These are phyloP conservation scores for Oreochromis mossambicus DNA, from an alignment of 2,797 vertebrate species.

Conservation along the genomic window DNA sequence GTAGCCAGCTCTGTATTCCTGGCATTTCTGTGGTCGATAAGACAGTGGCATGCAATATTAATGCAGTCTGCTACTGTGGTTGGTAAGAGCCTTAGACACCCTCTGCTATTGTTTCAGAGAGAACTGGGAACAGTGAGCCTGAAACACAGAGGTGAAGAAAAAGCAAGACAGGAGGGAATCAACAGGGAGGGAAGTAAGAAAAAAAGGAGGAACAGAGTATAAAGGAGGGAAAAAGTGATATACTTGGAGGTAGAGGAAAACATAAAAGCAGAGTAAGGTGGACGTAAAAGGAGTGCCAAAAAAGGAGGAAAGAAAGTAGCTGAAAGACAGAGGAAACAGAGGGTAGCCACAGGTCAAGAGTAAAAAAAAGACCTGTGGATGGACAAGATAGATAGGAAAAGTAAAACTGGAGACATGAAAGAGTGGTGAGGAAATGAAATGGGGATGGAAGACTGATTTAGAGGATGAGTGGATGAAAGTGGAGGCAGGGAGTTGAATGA, in stretches of 20 bases:
- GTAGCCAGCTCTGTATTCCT: conserved; percentile 69
- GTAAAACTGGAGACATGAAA: conserved; percentile 24
- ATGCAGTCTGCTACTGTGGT: conserved; percentile 70
- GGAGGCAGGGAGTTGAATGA: conserved; percentile 1
- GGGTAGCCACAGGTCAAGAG: conserved; percentile 37
- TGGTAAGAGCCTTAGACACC: conserved; percentile 68
- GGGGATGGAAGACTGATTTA: conserved; percentile 38
- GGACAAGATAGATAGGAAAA: conserved; percentile 13
- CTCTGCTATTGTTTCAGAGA: conserved; percentile 62
- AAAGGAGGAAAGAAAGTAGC: neutral
- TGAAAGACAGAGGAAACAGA: conserved; percentile 9
- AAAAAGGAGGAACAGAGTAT: neutral
- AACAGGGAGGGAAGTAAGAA: neutral
- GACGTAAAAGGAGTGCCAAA: conserved; percentile 3
- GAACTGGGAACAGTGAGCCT: conserved; percentile 52
- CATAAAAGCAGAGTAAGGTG: neutral
- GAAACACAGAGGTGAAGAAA: conserved; percentile 44
- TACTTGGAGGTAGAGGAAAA: neutral
- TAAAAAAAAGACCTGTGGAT: neutral
- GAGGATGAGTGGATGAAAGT: conserved; percentile 37
- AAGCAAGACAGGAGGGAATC: neutral
- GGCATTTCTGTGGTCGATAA: conserved; percentile 73
- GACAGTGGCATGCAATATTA: conserved; percentile 77
- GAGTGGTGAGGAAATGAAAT: conserved; percentile 21
- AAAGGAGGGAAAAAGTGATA: conserved; percentile 12